A percentile compares a stretch with the other conserved stretches of the same genome.
These are phyloP conservation scores for Gari tellinella DNA, from an alignment of 2,888 invertebrate genomes.

Conservation along the genomic window DNA sequence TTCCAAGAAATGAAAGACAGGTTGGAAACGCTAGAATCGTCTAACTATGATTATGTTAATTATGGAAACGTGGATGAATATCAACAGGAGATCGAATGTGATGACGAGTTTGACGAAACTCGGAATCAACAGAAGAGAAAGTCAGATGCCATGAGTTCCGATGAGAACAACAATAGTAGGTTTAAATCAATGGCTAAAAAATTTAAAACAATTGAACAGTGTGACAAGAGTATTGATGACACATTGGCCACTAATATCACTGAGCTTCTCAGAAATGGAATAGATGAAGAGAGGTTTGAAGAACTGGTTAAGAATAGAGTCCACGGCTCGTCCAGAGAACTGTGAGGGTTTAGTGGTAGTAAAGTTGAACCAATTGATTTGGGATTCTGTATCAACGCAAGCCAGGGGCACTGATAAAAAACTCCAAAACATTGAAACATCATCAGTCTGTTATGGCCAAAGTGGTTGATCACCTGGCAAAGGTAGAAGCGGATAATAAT, in stretches of 20 bases:
- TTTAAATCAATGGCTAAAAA: no score
- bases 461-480: conserved; percentile 20
- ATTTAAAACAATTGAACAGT: no score
- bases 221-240: neutral
- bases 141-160: no score
- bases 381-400: conserved; percentile 21
- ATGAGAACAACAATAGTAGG: no score
- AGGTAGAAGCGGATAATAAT: no score
- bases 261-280: conserved; percentile 10
- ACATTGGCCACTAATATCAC: conserved; percentile 1
- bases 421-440: conserved; percentile 2
- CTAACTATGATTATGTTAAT: no score
- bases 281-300: conserved; percentile 1
- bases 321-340: conserved; percentile 5
- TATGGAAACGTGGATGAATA: no score
- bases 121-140: no score
- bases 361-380: conserved; percentile 31
- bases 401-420: conserved; percentile 17
- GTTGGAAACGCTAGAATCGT: no score
- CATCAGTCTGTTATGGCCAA: conserved; percentile 23
- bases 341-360: conserved; percentile 35
- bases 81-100: no score
- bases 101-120: no score
- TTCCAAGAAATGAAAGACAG: no score
- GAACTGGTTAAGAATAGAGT: conserved; percentile 3